Evolutionary conservation across 2,888 invertebrate genomes (phyloP).

Genomic region (Bhutanitis thaidina): DNA sequence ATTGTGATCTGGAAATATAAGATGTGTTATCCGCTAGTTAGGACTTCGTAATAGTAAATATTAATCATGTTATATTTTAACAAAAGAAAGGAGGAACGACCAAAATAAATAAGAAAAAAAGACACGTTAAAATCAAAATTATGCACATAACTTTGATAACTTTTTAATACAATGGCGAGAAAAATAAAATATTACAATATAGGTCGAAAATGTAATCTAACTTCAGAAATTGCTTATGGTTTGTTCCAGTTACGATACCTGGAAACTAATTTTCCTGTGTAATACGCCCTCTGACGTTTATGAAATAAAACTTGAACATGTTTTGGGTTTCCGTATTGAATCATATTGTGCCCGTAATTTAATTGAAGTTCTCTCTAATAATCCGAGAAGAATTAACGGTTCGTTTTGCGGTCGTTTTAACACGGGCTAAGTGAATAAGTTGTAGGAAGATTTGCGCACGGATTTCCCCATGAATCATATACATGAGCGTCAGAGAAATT

Average conservation of each 20-base stretch:
- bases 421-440: not conserved
- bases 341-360: constrained; percentile 12
- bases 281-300: not conserved
- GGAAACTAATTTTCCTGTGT: constrained; percentile 9
- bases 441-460: constrained; percentile 4
- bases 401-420: constrained; percentile 6
- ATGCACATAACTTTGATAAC: not conserved
- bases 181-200: constrained; percentile 13
- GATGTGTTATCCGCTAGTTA: too few species aligned
- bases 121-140: too few species aligned
- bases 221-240: constrained; percentile 19
- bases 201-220: constrained; percentile 17
- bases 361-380: constrained; percentile 5
- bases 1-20: too few species aligned
- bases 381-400: not conserved
- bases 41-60: too few species aligned
- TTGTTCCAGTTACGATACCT: constrained; percentile 6
- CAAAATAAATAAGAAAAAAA: too few species aligned
- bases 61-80: too few species aligned
- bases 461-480: constrained; percentile 22
- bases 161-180: constrained; percentile 13
- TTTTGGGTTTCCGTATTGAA: constrained; percentile 24
- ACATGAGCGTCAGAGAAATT: constrained; percentile 19
- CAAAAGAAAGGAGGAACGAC: too few species aligned
- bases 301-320: constrained; percentile 1